Conservation (phyloP, 2,888 invertebrate species). For the Ctena decussata region DNA sequence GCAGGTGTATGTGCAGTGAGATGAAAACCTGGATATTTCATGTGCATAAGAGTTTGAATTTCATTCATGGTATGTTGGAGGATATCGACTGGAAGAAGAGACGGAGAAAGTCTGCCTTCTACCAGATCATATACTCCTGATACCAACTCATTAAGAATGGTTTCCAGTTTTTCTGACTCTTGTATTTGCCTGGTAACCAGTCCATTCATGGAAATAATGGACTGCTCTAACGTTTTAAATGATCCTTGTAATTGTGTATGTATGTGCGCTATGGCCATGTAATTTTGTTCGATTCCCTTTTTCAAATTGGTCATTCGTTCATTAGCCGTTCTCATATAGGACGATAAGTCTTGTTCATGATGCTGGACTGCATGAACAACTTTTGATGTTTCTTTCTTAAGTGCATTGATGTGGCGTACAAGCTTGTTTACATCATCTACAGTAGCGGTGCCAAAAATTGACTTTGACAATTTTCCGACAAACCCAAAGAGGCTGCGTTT, state of each 20-base stretch:
- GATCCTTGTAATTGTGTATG: not conserved
- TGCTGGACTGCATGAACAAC: not conserved
- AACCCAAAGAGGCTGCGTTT: slow-evolving; percentile 41
- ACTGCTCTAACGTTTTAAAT: slow-evolving; percentile 6
- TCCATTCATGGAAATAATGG: not conserved
- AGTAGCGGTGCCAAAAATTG: slow-evolving; percentile 56
- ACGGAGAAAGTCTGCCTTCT: slow-evolving; percentile 38
- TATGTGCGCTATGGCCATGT: slow-evolving; percentile 33
- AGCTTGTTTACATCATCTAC: slow-evolving; percentile 44
- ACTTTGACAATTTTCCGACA: slow-evolving; percentile 45
- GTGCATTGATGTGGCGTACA: not conserved
- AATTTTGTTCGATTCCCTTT: slow-evolving; percentile 34
- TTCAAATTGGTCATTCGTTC: slow-evolving; percentile 39
- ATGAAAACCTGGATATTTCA: slow-evolving; percentile 35
- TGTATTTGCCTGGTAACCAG: slow-evolving; percentile 23
- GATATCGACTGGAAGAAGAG: slow-evolving; percentile 17
- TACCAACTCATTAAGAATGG: slow-evolving; percentile 25
- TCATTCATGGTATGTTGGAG: not conserved
- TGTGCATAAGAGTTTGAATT: slow-evolving; percentile 21
- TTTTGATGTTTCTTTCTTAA: not conserved
- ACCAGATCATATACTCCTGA: slow-evolving; percentile 25
- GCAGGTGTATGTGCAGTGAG: not conserved
- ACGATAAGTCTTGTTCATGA: slow-evolving; percentile 44
- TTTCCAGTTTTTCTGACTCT: not conserved
- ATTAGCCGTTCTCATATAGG: slow-evolving; percentile 42